A percentile compares a stretch with the other conserved stretches of the same genome.
Evolutionary conservation across 2,888 invertebrate genomes (phyloP).

Genomic region (Troglohyphantes excavatus): DNA sequence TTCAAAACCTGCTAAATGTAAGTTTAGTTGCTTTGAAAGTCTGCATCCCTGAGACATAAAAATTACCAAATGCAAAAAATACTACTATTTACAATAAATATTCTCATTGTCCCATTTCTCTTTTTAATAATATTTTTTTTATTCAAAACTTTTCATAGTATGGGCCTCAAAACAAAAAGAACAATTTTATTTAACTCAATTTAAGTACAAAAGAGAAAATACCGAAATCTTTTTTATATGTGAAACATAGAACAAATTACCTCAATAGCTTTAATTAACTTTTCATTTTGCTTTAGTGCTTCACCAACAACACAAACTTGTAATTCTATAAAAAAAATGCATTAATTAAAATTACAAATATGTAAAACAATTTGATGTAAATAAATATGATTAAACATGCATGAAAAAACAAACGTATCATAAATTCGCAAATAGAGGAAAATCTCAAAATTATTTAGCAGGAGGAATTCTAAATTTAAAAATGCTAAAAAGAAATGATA

Average conservation of each 20-base stretch:
- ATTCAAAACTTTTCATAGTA: no score
- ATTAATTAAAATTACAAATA: not conserved
- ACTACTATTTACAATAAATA: no score
- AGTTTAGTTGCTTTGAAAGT: no score
- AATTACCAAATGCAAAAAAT: no score
- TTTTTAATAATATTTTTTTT: no score
- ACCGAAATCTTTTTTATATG: not conserved
- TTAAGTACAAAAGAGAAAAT: not conserved
- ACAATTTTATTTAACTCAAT: no score
- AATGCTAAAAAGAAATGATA: no score
- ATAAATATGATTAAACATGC: not conserved
- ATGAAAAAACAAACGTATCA: not conserved
- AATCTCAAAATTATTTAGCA: not conserved
- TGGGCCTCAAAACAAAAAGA: no score
- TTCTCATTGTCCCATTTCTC: no score
- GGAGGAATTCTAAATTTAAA: not conserved
- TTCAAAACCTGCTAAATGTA: no score
- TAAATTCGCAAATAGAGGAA: not conserved
- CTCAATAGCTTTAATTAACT: slow-evolving; percentile 85
- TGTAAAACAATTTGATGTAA: not conserved
- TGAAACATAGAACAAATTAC: slow-evolving; percentile 80
- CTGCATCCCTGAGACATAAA: no score
- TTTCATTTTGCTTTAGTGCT: slow-evolving; percentile 84
- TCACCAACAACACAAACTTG: slow-evolving; percentile 86
- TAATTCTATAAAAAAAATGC: slow-evolving; percentile 46